Conservation (phyloP, 2,113 vertebrate genomes). For the Sterna hirundo region DNA sequence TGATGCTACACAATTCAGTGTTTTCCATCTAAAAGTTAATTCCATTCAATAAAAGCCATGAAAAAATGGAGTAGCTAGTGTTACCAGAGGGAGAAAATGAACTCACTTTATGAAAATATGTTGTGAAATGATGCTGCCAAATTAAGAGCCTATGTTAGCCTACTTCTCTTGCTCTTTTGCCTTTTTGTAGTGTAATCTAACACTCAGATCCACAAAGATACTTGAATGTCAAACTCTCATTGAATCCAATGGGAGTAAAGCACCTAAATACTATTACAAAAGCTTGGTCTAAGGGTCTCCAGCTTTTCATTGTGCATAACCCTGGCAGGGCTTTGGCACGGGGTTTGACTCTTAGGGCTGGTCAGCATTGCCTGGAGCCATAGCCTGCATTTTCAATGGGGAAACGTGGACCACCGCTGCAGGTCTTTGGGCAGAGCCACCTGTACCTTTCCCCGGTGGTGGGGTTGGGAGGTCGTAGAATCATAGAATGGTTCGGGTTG, state of each 20-base stretch:
- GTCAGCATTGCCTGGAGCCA: accelerated
- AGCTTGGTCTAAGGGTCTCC: not conserved
- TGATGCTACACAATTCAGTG: not conserved
- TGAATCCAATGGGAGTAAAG: not conserved
- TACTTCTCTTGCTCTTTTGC: not conserved
- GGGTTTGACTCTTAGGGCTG: accelerated
- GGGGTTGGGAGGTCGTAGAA: not conserved
- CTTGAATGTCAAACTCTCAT: not conserved
- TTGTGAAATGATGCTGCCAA: not conserved
- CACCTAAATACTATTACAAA: accelerated
- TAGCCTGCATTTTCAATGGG: accelerated
- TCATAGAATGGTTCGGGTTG: not conserved
- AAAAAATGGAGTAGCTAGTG: not conserved
- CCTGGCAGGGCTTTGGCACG: accelerated
- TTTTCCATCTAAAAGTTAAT: not conserved
- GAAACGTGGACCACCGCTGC: accelerated
- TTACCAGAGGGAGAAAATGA: not conserved
- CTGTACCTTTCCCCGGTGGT: accelerated
- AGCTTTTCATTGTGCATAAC: accelerated
- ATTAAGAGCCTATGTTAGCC: accelerated
- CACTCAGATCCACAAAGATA: no score
- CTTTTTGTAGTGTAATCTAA: not conserved
- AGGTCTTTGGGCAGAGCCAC: not conserved
- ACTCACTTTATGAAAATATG: not conserved
- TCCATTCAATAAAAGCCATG: not conserved